Conservation (phyloP, 2,113 vertebrate genomes). For the Gymnobelideus leadbeateri region DNA sequence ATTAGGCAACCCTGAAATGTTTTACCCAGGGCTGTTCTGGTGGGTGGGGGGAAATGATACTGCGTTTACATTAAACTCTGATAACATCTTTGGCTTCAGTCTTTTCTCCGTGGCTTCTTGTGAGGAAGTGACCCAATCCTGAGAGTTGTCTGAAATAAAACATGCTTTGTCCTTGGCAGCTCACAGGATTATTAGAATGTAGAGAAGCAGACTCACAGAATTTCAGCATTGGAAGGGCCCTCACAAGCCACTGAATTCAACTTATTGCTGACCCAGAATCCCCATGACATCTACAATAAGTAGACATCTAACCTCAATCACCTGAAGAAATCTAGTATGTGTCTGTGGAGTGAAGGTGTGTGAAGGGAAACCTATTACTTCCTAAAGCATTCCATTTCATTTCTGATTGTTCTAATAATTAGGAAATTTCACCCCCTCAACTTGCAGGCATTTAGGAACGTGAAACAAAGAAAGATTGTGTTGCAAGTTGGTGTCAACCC, state of each 20-base stretch:
- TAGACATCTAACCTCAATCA: background rate
- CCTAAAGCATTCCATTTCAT: background rate
- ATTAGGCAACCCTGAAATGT: constrained; percentile 4
- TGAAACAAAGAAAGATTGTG: background rate
- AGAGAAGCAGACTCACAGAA: background rate
- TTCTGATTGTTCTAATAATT: background rate
- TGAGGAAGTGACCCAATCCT: background rate
- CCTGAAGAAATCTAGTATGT: background rate
- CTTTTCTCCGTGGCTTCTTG: background rate
- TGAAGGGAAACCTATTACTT: background rate
- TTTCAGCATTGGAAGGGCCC: background rate
- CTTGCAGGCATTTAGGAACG: background rate
- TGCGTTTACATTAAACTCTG: background rate
- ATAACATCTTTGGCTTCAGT: constrained; percentile 25
- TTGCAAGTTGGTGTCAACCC: background rate
- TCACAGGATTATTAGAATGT: background rate
- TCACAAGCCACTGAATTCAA: background rate
- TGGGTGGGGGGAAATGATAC: background rate
- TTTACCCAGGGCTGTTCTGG: background rate
- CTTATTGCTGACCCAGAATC: background rate
- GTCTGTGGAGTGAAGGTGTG: background rate
- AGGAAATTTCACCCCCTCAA: background rate
- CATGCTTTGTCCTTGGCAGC: background rate
- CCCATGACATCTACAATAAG: background rate
- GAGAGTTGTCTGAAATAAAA: background rate